These are phyloP conservation scores for Cataglyphis hispanica DNA, from an alignment of 1,140 invertebrate genomes.

Conservation along the genomic window DNA sequence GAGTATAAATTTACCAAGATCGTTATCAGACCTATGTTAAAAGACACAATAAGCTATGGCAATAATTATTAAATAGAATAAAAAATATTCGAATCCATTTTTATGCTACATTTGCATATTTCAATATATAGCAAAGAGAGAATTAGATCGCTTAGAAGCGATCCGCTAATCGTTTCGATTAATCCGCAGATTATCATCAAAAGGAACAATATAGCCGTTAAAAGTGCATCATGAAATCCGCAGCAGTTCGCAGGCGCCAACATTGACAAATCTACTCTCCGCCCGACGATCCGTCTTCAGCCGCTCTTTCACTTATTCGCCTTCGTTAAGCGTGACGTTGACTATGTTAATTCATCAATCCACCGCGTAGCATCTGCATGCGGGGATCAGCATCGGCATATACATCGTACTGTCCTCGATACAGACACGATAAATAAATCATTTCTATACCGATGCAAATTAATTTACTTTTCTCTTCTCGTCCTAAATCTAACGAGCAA, in stretches of 20 bases:
- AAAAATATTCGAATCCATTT: neutral
- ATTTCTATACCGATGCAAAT: slow-evolving; percentile 50
- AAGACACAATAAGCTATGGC: neutral
- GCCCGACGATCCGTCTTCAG: slow-evolving; percentile 52
- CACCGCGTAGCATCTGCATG: slow-evolving; percentile 5
- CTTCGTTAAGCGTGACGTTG: slow-evolving; percentile 57
- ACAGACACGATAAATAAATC: slow-evolving; percentile 29
- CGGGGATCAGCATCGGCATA: neutral
- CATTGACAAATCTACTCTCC: slow-evolving; percentile 61
- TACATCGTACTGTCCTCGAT: neutral
- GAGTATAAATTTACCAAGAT: neutral
- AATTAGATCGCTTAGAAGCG: too few species aligned
- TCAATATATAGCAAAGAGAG: neutral
- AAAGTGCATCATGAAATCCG: slow-evolving; percentile 11
- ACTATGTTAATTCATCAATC: slow-evolving; percentile 61
- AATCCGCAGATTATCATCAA: neutral
- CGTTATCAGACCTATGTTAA: neutral
- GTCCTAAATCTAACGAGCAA: slow-evolving; percentile 58
- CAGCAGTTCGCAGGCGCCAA: slow-evolving; percentile 48
- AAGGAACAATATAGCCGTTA: slow-evolving; percentile 1
- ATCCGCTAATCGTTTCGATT: neutral
- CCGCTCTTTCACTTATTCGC: slow-evolving; percentile 56
- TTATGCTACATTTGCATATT: slow-evolving; percentile 13
- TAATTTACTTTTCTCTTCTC: slow-evolving; percentile 60
- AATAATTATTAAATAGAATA: neutral